phyloP scores from a whole-genome alignment of 1,140 invertebrate species.

The Drosophila guanche region DNA sequence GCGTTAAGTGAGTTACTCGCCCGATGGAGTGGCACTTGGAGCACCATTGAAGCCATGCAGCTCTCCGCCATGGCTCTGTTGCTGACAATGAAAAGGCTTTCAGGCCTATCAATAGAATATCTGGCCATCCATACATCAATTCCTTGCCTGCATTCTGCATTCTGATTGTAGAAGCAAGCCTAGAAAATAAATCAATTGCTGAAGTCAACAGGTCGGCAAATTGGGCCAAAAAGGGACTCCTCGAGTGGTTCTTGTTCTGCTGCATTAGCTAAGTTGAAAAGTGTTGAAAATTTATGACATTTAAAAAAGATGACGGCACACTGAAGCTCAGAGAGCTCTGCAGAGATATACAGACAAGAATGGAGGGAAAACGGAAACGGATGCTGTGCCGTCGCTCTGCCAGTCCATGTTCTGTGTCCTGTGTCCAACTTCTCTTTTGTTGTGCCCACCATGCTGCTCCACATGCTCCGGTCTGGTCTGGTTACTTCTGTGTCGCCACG shows the following conservation, averaged over 20 bases:
- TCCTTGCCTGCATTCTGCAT: conserved; percentile 41
- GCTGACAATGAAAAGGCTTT: conserved; percentile 27
- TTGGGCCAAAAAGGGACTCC: too few species aligned
- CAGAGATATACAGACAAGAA: too few species aligned
- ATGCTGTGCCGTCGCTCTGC: conserved; percentile 29
- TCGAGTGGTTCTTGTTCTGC: background rate
- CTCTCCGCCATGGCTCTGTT: background rate
- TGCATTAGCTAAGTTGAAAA: background rate
- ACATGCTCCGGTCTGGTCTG: conserved; percentile 3
- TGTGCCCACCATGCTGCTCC: background rate
- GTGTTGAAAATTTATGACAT: conserved; percentile 29
- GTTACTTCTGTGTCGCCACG: conserved; percentile 34
- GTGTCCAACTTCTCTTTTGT: conserved; percentile 8
- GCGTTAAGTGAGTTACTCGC: conserved; percentile 10
- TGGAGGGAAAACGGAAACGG: conserved; percentile 27
- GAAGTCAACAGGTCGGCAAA: conserved; percentile 11
- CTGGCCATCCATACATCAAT: conserved; percentile 6
- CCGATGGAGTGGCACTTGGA: conserved; percentile 40
- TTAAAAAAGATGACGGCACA: conserved; percentile 19
- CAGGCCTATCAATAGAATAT: conserved; percentile 10
- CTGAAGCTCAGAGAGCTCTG: too few species aligned
- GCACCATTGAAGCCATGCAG: conserved; percentile 10
- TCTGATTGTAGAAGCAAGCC: conserved; percentile 30
- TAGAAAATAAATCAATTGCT: conserved; percentile 13
- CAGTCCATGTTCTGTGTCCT: too few species aligned